Conservation (phyloP, 2,888 invertebrate genomes). For the Nephrocerus scutellatus region DNA sequence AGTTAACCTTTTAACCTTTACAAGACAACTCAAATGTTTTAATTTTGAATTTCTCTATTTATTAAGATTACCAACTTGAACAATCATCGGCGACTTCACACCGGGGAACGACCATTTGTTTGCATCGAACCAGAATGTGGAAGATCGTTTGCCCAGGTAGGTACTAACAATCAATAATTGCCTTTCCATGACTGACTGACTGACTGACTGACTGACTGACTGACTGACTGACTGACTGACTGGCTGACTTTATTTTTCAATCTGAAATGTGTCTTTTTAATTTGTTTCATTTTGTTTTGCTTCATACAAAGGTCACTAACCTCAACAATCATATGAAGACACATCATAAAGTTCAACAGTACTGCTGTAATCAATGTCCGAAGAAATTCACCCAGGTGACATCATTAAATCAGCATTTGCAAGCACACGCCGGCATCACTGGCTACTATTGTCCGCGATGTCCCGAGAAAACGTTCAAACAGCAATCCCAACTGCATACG, state of each 20-base stretch:
- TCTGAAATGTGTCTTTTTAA: background rate
- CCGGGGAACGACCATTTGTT: conserved; percentile 47
- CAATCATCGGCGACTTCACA: conserved; percentile 47
- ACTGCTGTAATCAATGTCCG: conserved; percentile 48
- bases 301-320: conserved; percentile 41
- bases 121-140: conserved; percentile 48
- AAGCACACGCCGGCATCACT: conserved; percentile 46
- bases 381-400: conserved; percentile 48
- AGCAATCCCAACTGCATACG: conserved; percentile 46
- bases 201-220: background rate
- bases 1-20: no score
- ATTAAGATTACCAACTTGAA: conserved; percentile 46
- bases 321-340: conserved; percentile 49
- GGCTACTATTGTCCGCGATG: conserved; percentile 47
- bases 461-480: conserved; percentile 47
- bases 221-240: background rate
- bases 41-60: background rate
- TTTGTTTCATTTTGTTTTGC: background rate
- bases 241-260: no score
- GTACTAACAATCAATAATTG: no score
- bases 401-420: conserved; percentile 47
- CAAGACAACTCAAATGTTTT: background rate
- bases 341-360: conserved; percentile 48
- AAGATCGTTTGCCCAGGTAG: conserved; percentile 47
- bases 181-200: no score